phyloP scores from a whole-genome alignment of 2,888 invertebrate genomes.

The Apotomis turbidana region DNA sequence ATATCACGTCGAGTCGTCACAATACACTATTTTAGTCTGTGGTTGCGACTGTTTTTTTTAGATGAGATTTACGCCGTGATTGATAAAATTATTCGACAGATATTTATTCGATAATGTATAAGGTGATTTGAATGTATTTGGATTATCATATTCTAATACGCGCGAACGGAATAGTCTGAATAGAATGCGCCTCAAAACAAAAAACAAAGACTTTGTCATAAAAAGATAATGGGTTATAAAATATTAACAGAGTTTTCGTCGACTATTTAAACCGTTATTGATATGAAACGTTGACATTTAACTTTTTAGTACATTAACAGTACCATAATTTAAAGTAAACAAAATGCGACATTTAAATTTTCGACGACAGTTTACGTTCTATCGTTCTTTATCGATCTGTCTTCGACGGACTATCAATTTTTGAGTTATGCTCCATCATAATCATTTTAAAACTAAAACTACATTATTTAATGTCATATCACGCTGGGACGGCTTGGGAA shows the following conservation, averaged over 20 bases:
- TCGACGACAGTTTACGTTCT: constrained; percentile 16
- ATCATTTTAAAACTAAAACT: constrained; percentile 42
- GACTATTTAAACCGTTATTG: constrained; percentile 2
- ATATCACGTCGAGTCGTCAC: background rate
- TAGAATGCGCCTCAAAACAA: background rate
- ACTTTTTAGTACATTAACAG: constrained; percentile 4
- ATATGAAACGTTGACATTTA: constrained; percentile 16
- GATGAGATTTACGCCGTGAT: background rate
- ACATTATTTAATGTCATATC: constrained; percentile 42
- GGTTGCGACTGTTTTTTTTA: background rate
- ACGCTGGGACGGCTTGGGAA: constrained; percentile 41
- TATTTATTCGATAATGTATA: constrained; percentile 20
- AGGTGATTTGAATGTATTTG: constrained; percentile 26
- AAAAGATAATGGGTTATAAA: constrained; percentile 20
- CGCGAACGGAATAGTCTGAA: background rate
- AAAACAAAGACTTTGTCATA: constrained; percentile 13
- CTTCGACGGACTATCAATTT: constrained; percentile 29
- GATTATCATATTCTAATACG: constrained; percentile 24
- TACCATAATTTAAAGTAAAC: constrained; percentile 13
- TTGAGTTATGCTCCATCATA: constrained; percentile 36
- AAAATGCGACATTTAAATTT: constrained; percentile 16
- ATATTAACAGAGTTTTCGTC: constrained; percentile 14
- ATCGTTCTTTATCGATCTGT: constrained; percentile 31
- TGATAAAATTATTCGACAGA: constrained; percentile 24
- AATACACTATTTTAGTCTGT: background rate